Base-by-base conservation (phyloP, 2,888 invertebrate genomes). In the Tryphoninae sp. region DNA sequence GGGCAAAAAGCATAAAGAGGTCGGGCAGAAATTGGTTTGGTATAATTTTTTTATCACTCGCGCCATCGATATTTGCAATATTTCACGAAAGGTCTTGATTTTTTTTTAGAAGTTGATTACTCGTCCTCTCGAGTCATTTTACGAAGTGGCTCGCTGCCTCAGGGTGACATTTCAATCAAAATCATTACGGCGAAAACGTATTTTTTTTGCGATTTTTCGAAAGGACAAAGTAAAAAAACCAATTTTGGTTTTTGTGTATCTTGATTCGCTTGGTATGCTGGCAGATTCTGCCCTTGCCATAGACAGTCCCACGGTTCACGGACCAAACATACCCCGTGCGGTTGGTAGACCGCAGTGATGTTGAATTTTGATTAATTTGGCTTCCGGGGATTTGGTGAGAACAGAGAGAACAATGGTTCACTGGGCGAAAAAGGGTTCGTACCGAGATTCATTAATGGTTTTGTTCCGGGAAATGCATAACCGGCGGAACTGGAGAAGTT, bases 281-380 rank as follows among this genome's bases (percentile, higher is more conserved):
- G 1, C 33, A 33, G 1, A 7, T 33, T 33, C 33, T 7, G 6
- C 33, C 45, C 45, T 13, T 9, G 11, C 13, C 45, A 45, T 71
- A 22, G 58, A 23, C 59, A 77, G 67, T 68, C 62, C 42, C 61
- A 9, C 45, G 68, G 68, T 68, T 64, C 61, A 72, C 61, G 62
- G 42, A 42, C 68, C 73, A 73, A 81, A 81, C 13, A 13, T 13
- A 45, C 13, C 22, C 16, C 26, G 59, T 16, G 45, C 11, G 61
- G 59, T 61, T 49, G 9, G 45, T 13, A 33, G 45, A 45, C 61
- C 78, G 42, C 64, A 49, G 74, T 33, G 40, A 53, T 69, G 65
- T 71, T 74, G 78, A 78, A 81, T 81, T 74, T 61, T 78, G 78
- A 78, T 75, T 75, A 74, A 81, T 81, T 81, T 69, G 53, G 65